Conservation (phyloP, 2,888 invertebrate genomes). For the Hydrotaea cyrtoneurina region DNA sequence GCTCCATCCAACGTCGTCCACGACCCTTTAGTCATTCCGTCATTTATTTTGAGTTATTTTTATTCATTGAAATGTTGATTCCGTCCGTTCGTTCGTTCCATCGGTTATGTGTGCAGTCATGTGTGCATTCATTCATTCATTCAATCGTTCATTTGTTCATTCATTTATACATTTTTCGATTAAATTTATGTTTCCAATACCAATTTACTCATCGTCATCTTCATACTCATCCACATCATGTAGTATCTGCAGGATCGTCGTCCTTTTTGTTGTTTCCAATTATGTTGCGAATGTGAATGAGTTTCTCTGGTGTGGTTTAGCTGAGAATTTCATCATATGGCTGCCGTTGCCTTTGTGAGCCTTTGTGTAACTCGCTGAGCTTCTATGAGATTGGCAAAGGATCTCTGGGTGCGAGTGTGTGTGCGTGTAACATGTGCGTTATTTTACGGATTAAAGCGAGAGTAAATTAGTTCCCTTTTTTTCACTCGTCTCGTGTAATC, state of each 20-base stretch:
- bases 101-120: slow-evolving; percentile 72
- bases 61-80: slow-evolving; percentile 61
- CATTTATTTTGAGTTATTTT: slow-evolving; percentile 19
- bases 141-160: slow-evolving; percentile 75
- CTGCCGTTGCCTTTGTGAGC: neutral
- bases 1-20: neutral
- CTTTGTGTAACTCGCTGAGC: neutral
- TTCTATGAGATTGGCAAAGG: neutral
- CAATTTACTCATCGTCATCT: slow-evolving; percentile 47
- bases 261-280: slow-evolving; percentile 16
- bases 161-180: slow-evolving; percentile 18
- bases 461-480: slow-evolving; percentile 58
- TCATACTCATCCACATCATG: neutral
- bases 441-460: slow-evolving; percentile 54
- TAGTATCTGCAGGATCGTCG: neutral
- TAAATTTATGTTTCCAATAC: slow-evolving; percentile 56
- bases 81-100: neutral
- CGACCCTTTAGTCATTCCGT: slow-evolving; percentile 8
- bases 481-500: slow-evolving; percentile 34
- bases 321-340: slow-evolving; percentile 51
- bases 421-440: slow-evolving; percentile 54
- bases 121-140: slow-evolving; percentile 75
- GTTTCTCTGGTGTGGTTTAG: neutral
- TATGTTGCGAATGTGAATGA: slow-evolving; percentile 19
- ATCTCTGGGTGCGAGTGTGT: neutral